phyloP scores from a whole-genome alignment of 2,113 vertebrate genomes.

The Ondatra zibethicus region DNA sequence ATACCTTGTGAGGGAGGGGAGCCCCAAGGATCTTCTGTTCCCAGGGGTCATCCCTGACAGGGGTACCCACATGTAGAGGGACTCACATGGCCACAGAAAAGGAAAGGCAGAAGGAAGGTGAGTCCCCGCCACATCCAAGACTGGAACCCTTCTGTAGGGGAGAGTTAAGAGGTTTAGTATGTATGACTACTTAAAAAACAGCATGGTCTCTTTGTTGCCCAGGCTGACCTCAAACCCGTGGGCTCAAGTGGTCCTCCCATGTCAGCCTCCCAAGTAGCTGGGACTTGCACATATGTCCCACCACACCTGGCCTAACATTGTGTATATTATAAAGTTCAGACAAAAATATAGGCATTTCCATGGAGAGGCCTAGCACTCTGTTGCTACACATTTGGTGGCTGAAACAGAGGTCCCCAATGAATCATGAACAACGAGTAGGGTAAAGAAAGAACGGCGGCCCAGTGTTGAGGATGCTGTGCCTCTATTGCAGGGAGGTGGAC shows the following conservation, averaged over 20 bases:
- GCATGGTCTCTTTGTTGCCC: not conserved
- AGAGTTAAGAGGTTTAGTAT: not conserved
- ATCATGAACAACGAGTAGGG: not conserved
- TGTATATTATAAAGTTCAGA: not conserved
- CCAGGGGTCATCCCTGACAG: not conserved
- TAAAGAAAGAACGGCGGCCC: not conserved
- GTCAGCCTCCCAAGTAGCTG: not conserved
- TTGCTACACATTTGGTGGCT: not conserved
- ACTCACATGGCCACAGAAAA: slow-evolving; percentile 99
- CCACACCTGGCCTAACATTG: not conserved
- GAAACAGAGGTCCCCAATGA: not conserved
- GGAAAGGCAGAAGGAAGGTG: slow-evolving; percentile 96
- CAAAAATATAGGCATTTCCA: not conserved
- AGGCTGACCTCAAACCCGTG: not conserved
- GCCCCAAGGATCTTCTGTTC: not conserved
- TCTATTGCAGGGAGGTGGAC: not conserved
- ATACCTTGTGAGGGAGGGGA: not conserved
- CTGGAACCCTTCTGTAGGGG: slow-evolving; percentile 96
- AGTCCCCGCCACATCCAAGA: slow-evolving; percentile 99
- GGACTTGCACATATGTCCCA: too few relatives aligned
- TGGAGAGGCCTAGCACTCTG: not conserved
- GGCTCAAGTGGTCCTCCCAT: not conserved
- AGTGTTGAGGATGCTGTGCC: rapidly evolving
- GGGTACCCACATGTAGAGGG: not conserved
- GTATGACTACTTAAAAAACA: not conserved